Evolutionary conservation across 2,113 vertebrate genomes (phyloP).

Genomic region (Mormyrus lacerda): DNA sequence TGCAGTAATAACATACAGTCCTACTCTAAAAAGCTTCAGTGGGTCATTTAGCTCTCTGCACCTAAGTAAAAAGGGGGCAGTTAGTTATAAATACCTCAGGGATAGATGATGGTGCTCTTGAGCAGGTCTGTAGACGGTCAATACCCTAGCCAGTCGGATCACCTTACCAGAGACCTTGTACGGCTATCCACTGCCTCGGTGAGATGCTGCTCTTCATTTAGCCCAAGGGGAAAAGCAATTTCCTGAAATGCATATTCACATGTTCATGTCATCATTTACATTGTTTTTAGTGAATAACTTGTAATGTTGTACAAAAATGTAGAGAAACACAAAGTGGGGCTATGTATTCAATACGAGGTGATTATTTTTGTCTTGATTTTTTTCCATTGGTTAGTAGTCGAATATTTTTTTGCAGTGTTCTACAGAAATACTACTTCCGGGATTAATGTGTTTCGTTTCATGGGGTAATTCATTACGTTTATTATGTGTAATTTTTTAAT

Average conservation of each 20-base stretch:
- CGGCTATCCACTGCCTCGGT: background rate
- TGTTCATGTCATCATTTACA: background rate
- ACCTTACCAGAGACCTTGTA: background rate
- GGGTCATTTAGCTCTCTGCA: background rate
- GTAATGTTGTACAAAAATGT: background rate
- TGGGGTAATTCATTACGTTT: background rate
- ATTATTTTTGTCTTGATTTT: background rate
- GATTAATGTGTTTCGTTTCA: background rate
- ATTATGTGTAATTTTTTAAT: background rate
- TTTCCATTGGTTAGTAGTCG: background rate
- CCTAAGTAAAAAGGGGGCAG: background rate
- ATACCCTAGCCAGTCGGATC: background rate
- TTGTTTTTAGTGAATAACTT: background rate
- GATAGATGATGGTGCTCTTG: background rate
- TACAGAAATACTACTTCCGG: background rate
- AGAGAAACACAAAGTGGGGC: background rate
- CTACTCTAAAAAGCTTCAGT: background rate
- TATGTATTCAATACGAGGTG: background rate
- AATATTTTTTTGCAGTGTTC: background rate
- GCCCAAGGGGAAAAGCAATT: background rate
- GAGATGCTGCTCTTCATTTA: background rate
- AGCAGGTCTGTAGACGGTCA: background rate
- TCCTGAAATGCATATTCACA: background rate
- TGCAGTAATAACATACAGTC: background rate
- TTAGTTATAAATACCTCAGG: background rate